phyloP scores from a whole-genome alignment of 2,888 invertebrate genomes.

The Patella ulyssiponensis region DNA sequence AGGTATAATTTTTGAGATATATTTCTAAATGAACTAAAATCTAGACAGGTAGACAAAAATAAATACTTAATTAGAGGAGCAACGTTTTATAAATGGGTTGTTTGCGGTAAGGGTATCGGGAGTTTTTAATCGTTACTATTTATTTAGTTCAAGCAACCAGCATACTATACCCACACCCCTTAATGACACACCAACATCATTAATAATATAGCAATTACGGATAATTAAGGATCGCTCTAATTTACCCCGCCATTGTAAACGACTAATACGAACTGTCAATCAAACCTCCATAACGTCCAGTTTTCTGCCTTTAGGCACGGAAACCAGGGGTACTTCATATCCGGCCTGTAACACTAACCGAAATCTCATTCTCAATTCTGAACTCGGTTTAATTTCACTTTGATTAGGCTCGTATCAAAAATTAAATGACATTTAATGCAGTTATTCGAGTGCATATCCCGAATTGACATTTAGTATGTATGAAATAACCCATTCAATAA shows the following conservation, averaged over 20 bases:
- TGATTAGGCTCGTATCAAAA: neutral
- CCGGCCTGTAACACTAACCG: neutral
- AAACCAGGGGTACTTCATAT: neutral
- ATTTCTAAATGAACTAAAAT: too few relatives aligned
- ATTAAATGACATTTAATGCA: neutral
- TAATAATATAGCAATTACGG: neutral
- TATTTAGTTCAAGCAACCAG: too few relatives aligned
- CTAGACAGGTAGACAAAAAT: too few relatives aligned
- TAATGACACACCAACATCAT: neutral
- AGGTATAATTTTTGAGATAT: too few relatives aligned
- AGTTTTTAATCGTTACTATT: too few relatives aligned
- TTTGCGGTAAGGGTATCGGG: too few relatives aligned
- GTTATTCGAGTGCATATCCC: conserved; percentile 1
- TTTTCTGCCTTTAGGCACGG: conserved; percentile 6
- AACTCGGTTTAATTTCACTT: neutral
- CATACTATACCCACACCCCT: too few relatives aligned
- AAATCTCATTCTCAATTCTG: neutral
- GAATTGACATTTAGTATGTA: neutral
- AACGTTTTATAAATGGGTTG: too few relatives aligned
- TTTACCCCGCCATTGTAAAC: neutral
- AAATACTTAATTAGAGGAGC: too few relatives aligned
- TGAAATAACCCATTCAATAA: too few relatives aligned
- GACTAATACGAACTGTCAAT: neutral
- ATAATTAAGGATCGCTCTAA: neutral
- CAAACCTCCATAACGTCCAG: neutral